Evolutionary conservation across 2,113 vertebrate genomes (phyloP), one percentile per base, ranked within the genome.

Genomic region (Lonchura striata): DNA sequence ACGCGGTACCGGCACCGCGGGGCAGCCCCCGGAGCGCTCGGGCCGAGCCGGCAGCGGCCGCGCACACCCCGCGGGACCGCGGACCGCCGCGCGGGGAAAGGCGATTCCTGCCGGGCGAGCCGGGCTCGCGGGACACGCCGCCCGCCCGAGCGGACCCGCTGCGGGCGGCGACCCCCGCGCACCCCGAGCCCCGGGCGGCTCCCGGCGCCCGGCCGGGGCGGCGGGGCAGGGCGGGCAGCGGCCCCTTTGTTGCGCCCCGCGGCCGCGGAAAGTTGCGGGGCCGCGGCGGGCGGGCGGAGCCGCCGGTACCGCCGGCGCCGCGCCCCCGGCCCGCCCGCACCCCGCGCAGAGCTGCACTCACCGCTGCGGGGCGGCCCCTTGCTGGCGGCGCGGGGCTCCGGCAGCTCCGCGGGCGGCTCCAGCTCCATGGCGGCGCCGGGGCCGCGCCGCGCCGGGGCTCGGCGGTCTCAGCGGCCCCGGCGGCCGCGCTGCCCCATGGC

Each of bases 41-140:
- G 17, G 39, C 28, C 64, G 37, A 21, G 3, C 14, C 30, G 30
- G 56, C 42, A 31, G 56, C 56, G 42, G 30, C 57, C 28, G 21
- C 54, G 33, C 54, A 20, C 54, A 14, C 31, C 54, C 49, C 60
- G 33, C 61, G 61, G 61, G 33, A 10, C 21, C 41, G 77, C 27
- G 11, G 4, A n/a, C 7, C 1, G 37, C 14, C 0, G n/a, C n/a
- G n/a, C 31, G 41, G 41, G 20, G 21, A 19, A 50, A 11, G 19
- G 44, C 7, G 44, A 30, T 24, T n/a, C 7, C 2, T 0, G 53
- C 35, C 2, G 7, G 11, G 10, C 31, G 1, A 8, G 66, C 0
- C 8, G 8, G 12, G n/a, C 2, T 13, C 20, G 35, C 65, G 7
- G 44, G 27, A 10, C 17, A 17, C 64, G 65, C 79, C 23, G 65